Evolutionary conservation across 2,888 invertebrate genomes (phyloP), one percentile per base, ranked within the genome.

Genomic region (Orchesellides sinensis): DNA sequence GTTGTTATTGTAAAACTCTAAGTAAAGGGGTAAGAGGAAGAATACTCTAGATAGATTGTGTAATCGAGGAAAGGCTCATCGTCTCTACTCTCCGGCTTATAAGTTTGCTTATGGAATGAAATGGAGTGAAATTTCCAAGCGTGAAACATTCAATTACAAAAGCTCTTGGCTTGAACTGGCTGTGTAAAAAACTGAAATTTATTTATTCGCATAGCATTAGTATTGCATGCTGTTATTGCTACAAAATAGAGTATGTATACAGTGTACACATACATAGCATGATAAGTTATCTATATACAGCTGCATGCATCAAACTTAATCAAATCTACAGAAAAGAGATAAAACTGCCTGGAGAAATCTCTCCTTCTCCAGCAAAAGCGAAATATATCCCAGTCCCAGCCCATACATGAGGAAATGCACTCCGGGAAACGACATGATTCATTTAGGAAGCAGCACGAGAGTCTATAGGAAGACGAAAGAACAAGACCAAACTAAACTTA

Each of bases 111-210:
- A 29, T 59, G 59, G 59, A n/a, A 27, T 54, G 49, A 59, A 59
- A 68, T 25, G 27, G 19, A 61, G 65, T 75, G 56, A 17, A 69
- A 56, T n/a, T n/a, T n/a, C n/a, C n/a, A 47, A 63, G 63, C 70
- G 69, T 70, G 70, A 79, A 79, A 79, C 70, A 70, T 70, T 70
- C 78, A 69, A 79, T 79, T 79, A 47, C 40, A n/a, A n/a, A n/a
- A n/a, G n/a, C n/a, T n/a, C n/a, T n/a, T 54, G 54, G 52, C 52
- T 52, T 23, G 21, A 17, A 21, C 52, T 10, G 23, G 52, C 1
- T n/a, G 1, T 52, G 23, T 4, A 17, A 10, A 2, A 52, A 52
- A 10, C 19, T 10, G 49, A 10, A 49, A n/a, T n/a, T n/a, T n/a
- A n/a, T n/a, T n/a, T n/a, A n/a, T n/a, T n/a, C n/a, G n/a, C n/a